A percentile compares a stretch with the other conserved stretches of the same genome.
Conservation (phyloP, 2,888 invertebrate species). For the Helleia helle region DNA sequence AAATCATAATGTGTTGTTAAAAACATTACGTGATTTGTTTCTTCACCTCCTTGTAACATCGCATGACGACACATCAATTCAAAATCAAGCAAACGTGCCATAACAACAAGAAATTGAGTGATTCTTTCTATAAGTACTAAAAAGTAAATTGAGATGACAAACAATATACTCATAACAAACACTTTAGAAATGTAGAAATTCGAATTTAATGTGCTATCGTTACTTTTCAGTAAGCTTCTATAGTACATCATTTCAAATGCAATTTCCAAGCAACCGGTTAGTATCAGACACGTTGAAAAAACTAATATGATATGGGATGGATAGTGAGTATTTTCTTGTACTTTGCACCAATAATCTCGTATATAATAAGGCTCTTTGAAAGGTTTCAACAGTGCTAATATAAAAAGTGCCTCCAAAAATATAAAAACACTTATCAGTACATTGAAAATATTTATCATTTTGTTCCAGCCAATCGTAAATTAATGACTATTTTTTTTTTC, state of each 20-base stretch:
- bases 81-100: constrained; percentile 46
- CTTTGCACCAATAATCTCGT: constrained; percentile 36
- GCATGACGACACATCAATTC: constrained; percentile 53
- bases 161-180: constrained; percentile 31
- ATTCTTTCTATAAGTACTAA: constrained; percentile 40
- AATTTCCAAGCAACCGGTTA: too few relatives aligned
- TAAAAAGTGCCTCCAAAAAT: constrained; percentile 32
- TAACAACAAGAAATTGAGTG: constrained; percentile 28
- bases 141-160: constrained; percentile 33
- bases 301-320: too few relatives aligned
- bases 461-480: too few relatives aligned
- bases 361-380: constrained; percentile 35
- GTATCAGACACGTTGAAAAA: too few relatives aligned
- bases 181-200: constrained; percentile 36
- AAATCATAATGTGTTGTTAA: too few relatives aligned
- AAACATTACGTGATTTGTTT: too few relatives aligned
- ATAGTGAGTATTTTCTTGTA: constrained; percentile 23
- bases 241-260: too few relatives aligned
- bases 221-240: too few relatives aligned
- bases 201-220: constrained; percentile 25
- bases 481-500: too few relatives aligned
- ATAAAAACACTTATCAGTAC: constrained; percentile 27
- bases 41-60: too few relatives aligned
- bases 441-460: constrained; percentile 43
- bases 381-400: constrained; percentile 43